Evolutionary conservation across 2,888 invertebrate genomes (phyloP).

Genomic region (Cryptus viduatorius): DNA sequence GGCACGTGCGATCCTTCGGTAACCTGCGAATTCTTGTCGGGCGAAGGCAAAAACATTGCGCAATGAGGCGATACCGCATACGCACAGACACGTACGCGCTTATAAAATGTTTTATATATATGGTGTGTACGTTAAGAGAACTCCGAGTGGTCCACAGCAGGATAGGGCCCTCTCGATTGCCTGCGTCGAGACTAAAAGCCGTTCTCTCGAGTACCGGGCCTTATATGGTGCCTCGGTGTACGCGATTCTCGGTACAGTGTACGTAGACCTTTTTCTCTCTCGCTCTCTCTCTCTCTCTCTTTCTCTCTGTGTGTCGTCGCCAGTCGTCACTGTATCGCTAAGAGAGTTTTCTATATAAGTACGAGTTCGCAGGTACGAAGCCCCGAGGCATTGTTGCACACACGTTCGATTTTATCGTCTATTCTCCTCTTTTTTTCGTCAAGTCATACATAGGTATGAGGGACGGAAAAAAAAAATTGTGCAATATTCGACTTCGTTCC

Average conservation of each 20-base stretch:
- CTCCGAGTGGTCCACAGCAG: constrained; percentile 46
- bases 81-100: background rate
- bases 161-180: constrained; percentile 55
- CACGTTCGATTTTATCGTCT: constrained; percentile 39
- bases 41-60: constrained; percentile 65
- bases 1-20: constrained; percentile 9
- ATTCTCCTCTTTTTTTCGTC: background rate
- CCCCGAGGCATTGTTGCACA: constrained; percentile 3
- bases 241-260: constrained; percentile 66
- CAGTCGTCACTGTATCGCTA: constrained; percentile 25
- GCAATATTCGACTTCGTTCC: constrained; percentile 26
- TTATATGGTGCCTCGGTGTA: constrained; percentile 67
- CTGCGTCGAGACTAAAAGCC: constrained; percentile 65
- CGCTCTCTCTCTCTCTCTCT: background rate
- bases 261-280: constrained; percentile 3
- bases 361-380: constrained; percentile 17
- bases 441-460: constrained; percentile 6
- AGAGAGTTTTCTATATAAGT: constrained; percentile 17
- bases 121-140: constrained; percentile 51
- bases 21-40: constrained; percentile 52
- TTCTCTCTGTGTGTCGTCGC: constrained; percentile 8
- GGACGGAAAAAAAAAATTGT: background rate
- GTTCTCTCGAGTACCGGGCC: constrained; percentile 64
- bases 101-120: constrained; percentile 31
- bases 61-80: constrained; percentile 42